Evolutionary conservation across 2,113 vertebrate genomes (phyloP).

Genomic region (Silurus meridionalis): DNA sequence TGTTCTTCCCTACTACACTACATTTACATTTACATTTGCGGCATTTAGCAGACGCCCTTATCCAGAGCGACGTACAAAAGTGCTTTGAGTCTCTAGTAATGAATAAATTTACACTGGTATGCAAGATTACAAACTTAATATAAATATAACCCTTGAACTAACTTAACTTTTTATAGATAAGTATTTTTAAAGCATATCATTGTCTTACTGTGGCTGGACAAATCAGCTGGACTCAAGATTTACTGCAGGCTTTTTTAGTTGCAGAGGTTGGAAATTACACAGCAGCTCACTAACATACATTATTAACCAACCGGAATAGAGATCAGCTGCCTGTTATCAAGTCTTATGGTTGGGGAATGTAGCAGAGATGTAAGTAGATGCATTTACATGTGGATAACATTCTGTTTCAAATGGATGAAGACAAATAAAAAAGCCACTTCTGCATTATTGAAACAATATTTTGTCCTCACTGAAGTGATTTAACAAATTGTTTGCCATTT

Average conservation of each 20-base stretch:
- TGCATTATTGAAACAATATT: neutral
- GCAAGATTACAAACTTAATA: too few species aligned
- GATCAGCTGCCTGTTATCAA: constrained; percentile 26
- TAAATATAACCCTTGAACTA: too few species aligned
- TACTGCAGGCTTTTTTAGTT: constrained; percentile 48
- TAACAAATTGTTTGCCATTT: neutral
- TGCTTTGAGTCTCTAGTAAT: too few species aligned
- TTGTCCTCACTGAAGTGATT: neutral
- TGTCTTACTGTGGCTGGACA: constrained; percentile 30
- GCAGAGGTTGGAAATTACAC: constrained; percentile 46
- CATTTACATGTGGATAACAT: neutral
- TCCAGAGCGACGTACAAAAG: too few species aligned
- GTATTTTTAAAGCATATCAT: constrained; percentile 44
- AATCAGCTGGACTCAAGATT: constrained; percentile 39
- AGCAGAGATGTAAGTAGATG: neutral
- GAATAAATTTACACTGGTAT: too few species aligned
- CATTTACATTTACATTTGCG: too few species aligned
- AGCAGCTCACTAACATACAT: constrained; percentile 44
- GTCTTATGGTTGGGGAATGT: constrained; percentile 30
- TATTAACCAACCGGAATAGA: constrained; percentile 22
- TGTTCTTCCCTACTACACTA: too few species aligned
- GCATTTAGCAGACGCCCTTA: too few species aligned
- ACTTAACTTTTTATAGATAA: constrained; percentile 46
- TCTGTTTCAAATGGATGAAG: neutral
- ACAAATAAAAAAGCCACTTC: neutral